A percentile compares a stretch with the other conserved stretches of the same genome.
Conservation (phyloP, 2,888 invertebrate species). For the Athetis lepigone region DNA sequence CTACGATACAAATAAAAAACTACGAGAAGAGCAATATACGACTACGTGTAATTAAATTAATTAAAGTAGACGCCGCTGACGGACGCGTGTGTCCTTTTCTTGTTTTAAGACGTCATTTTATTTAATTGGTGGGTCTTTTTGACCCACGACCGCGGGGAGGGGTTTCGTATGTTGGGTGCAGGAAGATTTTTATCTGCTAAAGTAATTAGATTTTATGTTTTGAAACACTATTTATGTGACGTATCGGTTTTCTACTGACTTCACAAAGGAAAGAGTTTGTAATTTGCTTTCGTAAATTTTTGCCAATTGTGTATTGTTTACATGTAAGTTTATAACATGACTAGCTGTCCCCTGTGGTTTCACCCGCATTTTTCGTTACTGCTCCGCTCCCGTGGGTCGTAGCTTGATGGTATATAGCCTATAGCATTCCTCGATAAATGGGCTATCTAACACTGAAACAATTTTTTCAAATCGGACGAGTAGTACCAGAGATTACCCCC, state of each 20-base stretch:
- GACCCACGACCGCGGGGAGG: slow-evolving; percentile 42
- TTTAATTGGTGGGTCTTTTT: slow-evolving; percentile 59
- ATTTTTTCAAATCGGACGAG: no score
- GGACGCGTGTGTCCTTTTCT: slow-evolving; percentile 69
- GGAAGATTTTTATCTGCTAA: slow-evolving; percentile 60
- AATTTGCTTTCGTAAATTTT: no score
- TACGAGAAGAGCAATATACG: slow-evolving; percentile 56
- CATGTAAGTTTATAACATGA: no score
- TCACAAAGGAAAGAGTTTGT: no score
- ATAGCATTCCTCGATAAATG: no score
- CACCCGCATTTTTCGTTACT: no score
- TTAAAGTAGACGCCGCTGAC: slow-evolving; percentile 74
- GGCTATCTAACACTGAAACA: no score
- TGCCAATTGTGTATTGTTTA: no score
- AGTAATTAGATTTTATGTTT: slow-evolving; percentile 58
- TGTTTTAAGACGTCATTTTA: slow-evolving; percentile 73
- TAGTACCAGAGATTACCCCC: no score
- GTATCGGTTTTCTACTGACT: slow-evolving; percentile 20
- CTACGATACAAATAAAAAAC: slow-evolving; percentile 61
- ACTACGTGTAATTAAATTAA: slow-evolving; percentile 76
- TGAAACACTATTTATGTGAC: slow-evolving; percentile 17
- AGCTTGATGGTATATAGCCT: no score
- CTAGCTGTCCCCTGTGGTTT: no score
- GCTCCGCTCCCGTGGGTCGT: no score
- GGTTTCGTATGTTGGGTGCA: slow-evolving; percentile 52